Evolutionary conservation across 2,797 vertebrate species (phyloP), one percentile per base, ranked within the genome.

Genomic region (Acridotheres tristis): DNA sequence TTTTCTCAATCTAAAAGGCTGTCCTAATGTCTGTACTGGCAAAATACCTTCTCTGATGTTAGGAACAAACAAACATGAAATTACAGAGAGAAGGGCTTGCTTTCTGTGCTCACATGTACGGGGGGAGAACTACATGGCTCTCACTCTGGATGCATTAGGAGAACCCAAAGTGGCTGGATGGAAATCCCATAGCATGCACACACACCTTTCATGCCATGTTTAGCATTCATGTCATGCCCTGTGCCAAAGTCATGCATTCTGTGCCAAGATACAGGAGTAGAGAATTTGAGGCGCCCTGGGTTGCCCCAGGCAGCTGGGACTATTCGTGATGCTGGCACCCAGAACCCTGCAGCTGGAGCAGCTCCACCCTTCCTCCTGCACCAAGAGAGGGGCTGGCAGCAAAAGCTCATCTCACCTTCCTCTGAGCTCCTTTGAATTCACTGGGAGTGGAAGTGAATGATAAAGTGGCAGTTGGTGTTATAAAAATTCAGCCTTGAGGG

Each of bases 381-480:
- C 1, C 1, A 19, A 45, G 48, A 67, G 45, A n/a, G 27, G 25
- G 36, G 47, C 75, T 63, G 67, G 47, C 9, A 7, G 51, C 62
- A 74, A 61, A 83, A 62, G 25, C 58, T 79, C 15, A 5, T 48
- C 72, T 63, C 5, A 1, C n/a, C 30, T 67, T 85, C 42, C 16
- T 69, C n/a, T 29, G 48, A 43, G 51, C 53, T 38, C 26, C 29
- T 91, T 90, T 74, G 23, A 88, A 93, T 53, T 74, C 53, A 16
- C 26, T 48, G 43, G 55, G 13, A 74, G 38, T 66, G 43, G 51
- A 59, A 67, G 14, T 20, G 27, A 63, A 50, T 36, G 72, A 25
- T 45, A 22, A 78, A 57, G 42, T 5, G 0, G 25, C 36, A 65
- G 38, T 32, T 7, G 1, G 26, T 9, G 0, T n/a, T 42, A 79